Base-by-base conservation (phyloP, 2,113 vertebrate species). In the Nothocercus julius region DNA sequence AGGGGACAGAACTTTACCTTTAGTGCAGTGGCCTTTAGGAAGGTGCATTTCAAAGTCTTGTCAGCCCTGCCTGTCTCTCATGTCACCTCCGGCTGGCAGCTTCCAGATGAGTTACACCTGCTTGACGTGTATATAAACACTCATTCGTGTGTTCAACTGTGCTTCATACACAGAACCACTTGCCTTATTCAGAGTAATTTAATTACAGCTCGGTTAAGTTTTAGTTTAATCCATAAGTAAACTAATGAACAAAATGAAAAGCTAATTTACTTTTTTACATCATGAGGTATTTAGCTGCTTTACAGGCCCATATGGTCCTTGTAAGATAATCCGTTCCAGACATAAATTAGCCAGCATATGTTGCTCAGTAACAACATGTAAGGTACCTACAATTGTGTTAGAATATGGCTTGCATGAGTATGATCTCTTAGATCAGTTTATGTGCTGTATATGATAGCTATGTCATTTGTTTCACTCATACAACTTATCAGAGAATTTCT, bases 81-180 rank as follows among this genome's bases (percentile, higher is more conserved):
- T 9, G 21, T 32, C 75, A 30, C 21, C 2, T 1, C 53, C 25
- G 12, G 63, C 45, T 56, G 63, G 67, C 45, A 93, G 8, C 24
- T 70, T 38, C 44, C 13, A 3, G 47, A 51, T 78, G 36, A 89
- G 61, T 51, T 76, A 53, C 68, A 59, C 53, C 42, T 89, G 44
- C 67, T 64, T 83, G 44, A 45, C 58, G 74, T 24, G 11, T n/a
- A 42, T 51, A 64, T 72, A 85, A 86, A 72, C 5, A 3, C 38
- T 27, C 74, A 72, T 89, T 85, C 4, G 2, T 69, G 51, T 87
- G 51, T 42, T 96, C 84, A 68, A 87, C 51, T 68, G 36, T 34
- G 44, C 78, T 92, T 93, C 68, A 62, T 69, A 68, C 96, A 87
- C 51, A 95, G 82, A 94, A 90, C n/a, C 76, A 84, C 95, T 93